Conservation (phyloP, 2,888 invertebrate genomes). For the Onchidella celtica region DNA sequence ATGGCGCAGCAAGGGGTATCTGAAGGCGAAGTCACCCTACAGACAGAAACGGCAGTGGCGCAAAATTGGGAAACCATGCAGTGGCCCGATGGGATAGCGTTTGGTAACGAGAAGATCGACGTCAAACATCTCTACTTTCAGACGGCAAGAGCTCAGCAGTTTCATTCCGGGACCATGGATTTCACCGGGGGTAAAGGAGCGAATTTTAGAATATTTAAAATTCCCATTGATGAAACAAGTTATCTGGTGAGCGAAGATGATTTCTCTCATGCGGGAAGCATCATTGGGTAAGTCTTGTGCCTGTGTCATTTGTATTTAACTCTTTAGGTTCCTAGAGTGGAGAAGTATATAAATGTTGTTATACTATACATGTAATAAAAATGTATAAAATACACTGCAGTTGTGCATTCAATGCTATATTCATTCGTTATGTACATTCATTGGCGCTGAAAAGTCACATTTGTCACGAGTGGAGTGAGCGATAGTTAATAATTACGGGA, state of each 20-base stretch:
- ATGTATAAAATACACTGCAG: no score
- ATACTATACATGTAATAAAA: no score
- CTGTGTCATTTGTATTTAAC: no score
- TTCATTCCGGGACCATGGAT: constrained; percentile 43
- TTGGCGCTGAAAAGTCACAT: no score
- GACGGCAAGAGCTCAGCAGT: constrained; percentile 28
- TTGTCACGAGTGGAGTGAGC: no score
- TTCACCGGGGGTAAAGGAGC: constrained; percentile 39
- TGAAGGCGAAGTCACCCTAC: constrained; percentile 26
- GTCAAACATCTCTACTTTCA: constrained; percentile 3
- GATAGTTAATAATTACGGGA: no score
- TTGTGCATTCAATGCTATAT: no score
- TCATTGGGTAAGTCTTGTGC: constrained; percentile 23
- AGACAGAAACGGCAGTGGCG: constrained; percentile 8
- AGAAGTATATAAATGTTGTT: no score
- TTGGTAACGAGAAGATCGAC: not conserved
- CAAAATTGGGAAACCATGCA: constrained; percentile 45
- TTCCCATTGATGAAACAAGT: constrained; percentile 45
- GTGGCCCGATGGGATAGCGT: constrained; percentile 38
- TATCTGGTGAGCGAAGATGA: constrained; percentile 29
- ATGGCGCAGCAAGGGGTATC: constrained; percentile 6
- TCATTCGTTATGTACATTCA: no score
- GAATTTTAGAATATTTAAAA: constrained; percentile 51
- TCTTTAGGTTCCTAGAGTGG: no score
- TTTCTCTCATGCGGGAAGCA: not conserved